Evolutionary conservation across 1,140 invertebrate species (phyloP).

Genomic region (Stegodyphus mimosarum): DNA sequence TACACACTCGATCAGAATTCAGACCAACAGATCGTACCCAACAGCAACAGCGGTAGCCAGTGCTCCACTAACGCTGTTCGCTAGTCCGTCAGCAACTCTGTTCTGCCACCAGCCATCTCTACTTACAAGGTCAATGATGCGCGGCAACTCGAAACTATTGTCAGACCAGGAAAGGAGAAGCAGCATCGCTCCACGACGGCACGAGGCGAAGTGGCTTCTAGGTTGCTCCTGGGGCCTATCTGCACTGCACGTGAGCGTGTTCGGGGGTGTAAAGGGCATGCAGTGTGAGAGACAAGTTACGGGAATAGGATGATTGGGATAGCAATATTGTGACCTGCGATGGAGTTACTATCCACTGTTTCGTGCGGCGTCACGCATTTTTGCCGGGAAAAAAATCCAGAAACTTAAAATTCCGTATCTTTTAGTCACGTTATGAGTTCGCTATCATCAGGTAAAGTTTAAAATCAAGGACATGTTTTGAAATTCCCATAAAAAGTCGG

Average conservation of each 20-base stretch:
- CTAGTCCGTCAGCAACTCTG: not conserved
- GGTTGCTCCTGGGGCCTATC: too few species aligned
- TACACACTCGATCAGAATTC: not conserved
- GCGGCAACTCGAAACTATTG: not conserved
- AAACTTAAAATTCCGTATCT: too few species aligned
- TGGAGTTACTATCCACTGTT: not conserved
- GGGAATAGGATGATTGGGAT: too few species aligned
- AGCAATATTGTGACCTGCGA: not conserved
- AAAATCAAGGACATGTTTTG: too few species aligned
- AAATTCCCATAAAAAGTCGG: too few species aligned
- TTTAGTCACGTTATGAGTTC: too few species aligned
- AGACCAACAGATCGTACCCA: not conserved
- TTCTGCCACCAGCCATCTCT: conserved; percentile 10
- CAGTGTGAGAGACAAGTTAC: too few species aligned
- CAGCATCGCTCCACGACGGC: not conserved
- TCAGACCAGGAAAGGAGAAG: not conserved
- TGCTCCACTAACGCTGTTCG: too few species aligned
- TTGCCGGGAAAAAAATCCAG: not conserved
- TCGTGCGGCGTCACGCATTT: not conserved
- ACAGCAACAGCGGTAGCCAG: not conserved
- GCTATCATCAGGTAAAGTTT: too few species aligned
- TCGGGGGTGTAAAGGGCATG: too few species aligned
- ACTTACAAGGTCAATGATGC: conserved; percentile 18
- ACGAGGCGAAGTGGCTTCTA: not conserved
- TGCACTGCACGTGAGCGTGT: too few species aligned